Percentiles rank a stretch among this genome's conserved stretches.
These are phyloP conservation scores for Limnephilus rhombicus DNA, from an alignment of 2,888 invertebrate species.

Conservation along the genomic window DNA sequence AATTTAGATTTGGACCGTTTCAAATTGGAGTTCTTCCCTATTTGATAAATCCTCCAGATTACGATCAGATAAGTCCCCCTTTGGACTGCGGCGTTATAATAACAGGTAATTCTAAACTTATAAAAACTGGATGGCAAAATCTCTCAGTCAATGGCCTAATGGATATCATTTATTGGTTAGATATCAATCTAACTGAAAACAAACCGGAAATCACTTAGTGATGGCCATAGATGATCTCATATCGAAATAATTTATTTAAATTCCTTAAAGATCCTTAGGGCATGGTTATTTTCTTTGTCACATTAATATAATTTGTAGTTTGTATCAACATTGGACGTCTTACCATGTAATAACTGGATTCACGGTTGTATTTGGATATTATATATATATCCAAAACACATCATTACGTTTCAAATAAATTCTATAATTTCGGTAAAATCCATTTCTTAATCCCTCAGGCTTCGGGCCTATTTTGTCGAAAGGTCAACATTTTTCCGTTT, in stretches of 20 bases:
- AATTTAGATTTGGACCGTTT: not conserved
- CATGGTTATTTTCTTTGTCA: not conserved
- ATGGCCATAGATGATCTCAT: not conserved
- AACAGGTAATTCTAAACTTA: not conserved
- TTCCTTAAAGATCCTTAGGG: not conserved
- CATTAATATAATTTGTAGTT: not conserved
- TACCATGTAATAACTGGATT: not conserved
- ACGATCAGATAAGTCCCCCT: not conserved
- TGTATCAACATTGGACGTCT: not conserved
- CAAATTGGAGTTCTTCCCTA: not conserved
- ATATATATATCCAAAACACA: too few relatives aligned
- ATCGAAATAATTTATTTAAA: conserved; percentile 2
- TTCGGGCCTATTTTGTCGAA: too few relatives aligned
- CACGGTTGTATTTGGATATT: too few relatives aligned
- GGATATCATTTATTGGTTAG: not conserved
- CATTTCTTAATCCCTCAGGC: too few relatives aligned
- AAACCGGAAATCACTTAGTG: conserved; percentile 46
- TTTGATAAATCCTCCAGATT: conserved; percentile 4
- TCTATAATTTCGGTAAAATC: too few relatives aligned
- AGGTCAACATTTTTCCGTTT: too few relatives aligned
- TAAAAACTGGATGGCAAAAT: conserved; percentile 35
- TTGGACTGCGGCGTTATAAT: not conserved
- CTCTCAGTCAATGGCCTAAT: conserved; percentile 34
- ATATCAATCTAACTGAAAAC: conserved; percentile 12
- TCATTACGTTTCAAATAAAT: too few relatives aligned